Conservation (phyloP, 2,888 invertebrate species). For the Cataglyphis livida region DNA sequence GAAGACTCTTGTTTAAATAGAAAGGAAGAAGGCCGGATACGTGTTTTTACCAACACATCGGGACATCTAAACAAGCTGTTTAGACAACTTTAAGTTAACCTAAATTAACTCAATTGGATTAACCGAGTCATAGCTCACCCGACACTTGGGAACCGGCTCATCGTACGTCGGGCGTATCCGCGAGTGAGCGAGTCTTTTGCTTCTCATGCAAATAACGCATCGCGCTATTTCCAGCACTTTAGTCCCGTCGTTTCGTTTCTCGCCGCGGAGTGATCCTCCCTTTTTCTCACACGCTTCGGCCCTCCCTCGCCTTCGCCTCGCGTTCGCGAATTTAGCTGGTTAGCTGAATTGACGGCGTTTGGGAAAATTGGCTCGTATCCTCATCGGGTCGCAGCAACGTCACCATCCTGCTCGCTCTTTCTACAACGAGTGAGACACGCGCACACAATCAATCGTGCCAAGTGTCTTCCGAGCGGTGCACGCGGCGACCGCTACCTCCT, state of each 20-base stretch:
- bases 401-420: constrained; percentile 29
- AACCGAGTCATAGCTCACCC: constrained; percentile 83
- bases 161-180: constrained; percentile 65
- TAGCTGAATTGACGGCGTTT: constrained; percentile 79
- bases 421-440: constrained; percentile 41
- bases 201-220: constrained; percentile 84
- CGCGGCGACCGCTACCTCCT: not conserved
- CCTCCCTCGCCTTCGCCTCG: constrained; percentile 67
- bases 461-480: constrained; percentile 39
- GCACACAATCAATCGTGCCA: constrained; percentile 36
- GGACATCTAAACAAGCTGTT: constrained; percentile 85
- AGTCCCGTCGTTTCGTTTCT: constrained; percentile 61
- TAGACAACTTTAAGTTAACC: constrained; percentile 86
- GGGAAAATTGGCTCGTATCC: constrained; percentile 76
- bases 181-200: constrained; percentile 76
- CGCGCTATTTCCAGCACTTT: constrained; percentile 72
- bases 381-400: constrained; percentile 49
- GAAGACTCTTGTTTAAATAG: constrained; percentile 74
- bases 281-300: constrained; percentile 65
- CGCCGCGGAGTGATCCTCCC: constrained; percentile 58
- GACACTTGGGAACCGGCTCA: constrained; percentile 85
- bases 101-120: constrained; percentile 85
- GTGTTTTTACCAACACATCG: constrained; percentile 79
- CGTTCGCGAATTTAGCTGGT: constrained; percentile 77
- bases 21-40: constrained; percentile 82